Percentiles rank a stretch among this genome's conserved stretches.
Evolutionary conservation across 2,888 invertebrate species (phyloP).

Genomic region (Leptopilina drosophilae): DNA sequence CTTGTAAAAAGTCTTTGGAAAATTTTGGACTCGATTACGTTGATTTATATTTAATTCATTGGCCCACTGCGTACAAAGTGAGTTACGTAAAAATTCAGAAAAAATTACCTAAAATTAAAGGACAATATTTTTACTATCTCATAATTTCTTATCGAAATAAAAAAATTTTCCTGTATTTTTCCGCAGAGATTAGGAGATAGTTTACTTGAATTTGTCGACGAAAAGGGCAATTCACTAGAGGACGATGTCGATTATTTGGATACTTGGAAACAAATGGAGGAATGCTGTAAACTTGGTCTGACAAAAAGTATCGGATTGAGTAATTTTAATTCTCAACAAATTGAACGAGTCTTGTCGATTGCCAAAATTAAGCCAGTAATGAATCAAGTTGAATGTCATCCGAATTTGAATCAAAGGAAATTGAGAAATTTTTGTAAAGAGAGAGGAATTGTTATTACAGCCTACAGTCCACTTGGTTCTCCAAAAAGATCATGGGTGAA

Average conservation of each 20-base stretch:
- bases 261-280: constrained; percentile 86
- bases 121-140: no score
- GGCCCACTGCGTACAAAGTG: constrained; percentile 81
- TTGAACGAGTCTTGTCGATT: constrained; percentile 81
- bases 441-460: background rate
- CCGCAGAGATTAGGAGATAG: constrained; percentile 80
- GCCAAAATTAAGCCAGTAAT: constrained; percentile 81
- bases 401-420: constrained; percentile 61
- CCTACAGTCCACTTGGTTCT: background rate
- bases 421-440: background rate
- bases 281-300: constrained; percentile 82
- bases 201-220: constrained; percentile 81
- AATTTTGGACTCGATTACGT: constrained; percentile 80
- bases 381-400: constrained; percentile 77
- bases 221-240: constrained; percentile 78
- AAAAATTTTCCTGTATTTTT: background rate
- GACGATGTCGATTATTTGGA: constrained; percentile 82
- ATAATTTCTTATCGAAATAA: no score
- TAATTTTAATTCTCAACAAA: constrained; percentile 86
- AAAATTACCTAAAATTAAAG: no score
- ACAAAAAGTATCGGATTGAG: constrained; percentile 86
- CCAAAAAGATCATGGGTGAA: background rate
- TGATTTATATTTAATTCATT: constrained; percentile 82
- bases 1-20: constrained; percentile 76
- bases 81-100: background rate